Percentiles rank a stretch among this genome's conserved stretches.
Conservation (phyloP, 2,797 vertebrate genomes). For the Protosalanx chinensis region DNA sequence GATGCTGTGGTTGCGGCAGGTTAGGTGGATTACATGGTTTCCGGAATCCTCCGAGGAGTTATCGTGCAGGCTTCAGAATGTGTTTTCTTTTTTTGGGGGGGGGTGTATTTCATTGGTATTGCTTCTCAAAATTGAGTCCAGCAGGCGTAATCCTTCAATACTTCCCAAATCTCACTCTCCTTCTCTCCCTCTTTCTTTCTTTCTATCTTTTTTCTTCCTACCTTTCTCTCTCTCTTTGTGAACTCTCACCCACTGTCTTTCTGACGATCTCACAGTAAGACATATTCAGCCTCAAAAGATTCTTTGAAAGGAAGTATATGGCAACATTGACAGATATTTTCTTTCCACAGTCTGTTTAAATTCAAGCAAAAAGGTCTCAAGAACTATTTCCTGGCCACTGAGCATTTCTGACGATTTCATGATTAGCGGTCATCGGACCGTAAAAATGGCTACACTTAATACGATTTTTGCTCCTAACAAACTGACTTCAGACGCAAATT, state of each 20-base stretch:
- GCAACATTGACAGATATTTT: conserved; percentile 21
- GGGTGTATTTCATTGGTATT: conserved; percentile 42
- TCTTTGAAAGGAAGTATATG: conserved; percentile 22
- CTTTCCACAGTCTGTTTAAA: neutral
- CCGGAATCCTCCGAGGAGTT: conserved; percentile 49
- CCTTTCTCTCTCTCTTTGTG: conserved; percentile 16
- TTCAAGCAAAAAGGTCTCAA: conserved; percentile 7
- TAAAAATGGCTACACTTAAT: conserved; percentile 30
- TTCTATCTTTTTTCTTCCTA: conserved; percentile 17
- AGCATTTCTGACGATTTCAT: too few relatives aligned
- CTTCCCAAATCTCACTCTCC: conserved; percentile 20
- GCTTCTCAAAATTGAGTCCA: conserved; percentile 54
- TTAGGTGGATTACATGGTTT: conserved; percentile 61
- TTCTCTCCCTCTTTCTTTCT: neutral
- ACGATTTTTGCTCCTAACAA: conserved; percentile 53
- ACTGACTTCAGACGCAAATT: conserved; percentile 33
- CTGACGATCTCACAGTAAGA: conserved; percentile 8
- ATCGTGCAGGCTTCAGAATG: conserved; percentile 49
- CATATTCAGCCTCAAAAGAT: conserved; percentile 32
- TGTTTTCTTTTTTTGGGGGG: conserved; percentile 11
- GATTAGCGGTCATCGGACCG: too few relatives aligned
- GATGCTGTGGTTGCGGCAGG: conserved; percentile 40
- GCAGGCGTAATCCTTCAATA: conserved; percentile 53
- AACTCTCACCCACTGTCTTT: neutral
- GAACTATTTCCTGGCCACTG: too few relatives aligned